These are phyloP conservation scores for Solea solea DNA, from an alignment of 2,113 vertebrate genomes.

Conservation along the genomic window DNA sequence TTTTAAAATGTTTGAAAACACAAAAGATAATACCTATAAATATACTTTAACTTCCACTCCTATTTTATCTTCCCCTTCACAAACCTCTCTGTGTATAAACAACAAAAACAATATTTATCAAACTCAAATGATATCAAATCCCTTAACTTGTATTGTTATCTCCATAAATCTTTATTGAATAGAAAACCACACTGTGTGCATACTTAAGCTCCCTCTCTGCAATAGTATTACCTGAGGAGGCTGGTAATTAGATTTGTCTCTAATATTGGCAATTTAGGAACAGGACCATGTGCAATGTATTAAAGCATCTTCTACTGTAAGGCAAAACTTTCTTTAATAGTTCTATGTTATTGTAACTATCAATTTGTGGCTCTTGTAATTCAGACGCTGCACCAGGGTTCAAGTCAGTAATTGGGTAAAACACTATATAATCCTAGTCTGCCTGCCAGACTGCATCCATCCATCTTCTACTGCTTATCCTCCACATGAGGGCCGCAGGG, in stretches of 20 bases:
- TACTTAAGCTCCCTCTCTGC: constrained; percentile 37
- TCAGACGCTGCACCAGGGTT: background rate
- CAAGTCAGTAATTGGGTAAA: constrained; percentile 9
- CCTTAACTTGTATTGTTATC: constrained; percentile 17
- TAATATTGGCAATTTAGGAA: constrained; percentile 62
- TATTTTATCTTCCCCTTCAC: background rate
- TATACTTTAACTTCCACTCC: too few species aligned
- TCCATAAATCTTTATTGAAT: constrained; percentile 27
- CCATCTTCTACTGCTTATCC: too few species aligned
- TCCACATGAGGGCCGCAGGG: too few species aligned
- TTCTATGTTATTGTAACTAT: background rate
- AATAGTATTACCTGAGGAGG: constrained; percentile 45
- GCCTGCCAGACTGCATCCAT: too few species aligned
- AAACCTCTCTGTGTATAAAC: background rate
- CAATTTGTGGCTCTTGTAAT: constrained; percentile 3
- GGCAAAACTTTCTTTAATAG: constrained; percentile 6
- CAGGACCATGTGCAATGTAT: constrained; percentile 10
- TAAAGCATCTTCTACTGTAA: background rate
- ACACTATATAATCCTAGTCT: background rate
- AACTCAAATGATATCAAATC: constrained; percentile 7
- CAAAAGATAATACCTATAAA: too few species aligned
- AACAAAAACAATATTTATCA: too few species aligned
- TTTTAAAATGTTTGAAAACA: too few species aligned
- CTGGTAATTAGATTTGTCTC: constrained; percentile 57
- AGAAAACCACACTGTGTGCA: constrained; percentile 30